Evolutionary conservation across 2,113 vertebrate species (phyloP).

Genomic region (Hiodon tergisus): DNA sequence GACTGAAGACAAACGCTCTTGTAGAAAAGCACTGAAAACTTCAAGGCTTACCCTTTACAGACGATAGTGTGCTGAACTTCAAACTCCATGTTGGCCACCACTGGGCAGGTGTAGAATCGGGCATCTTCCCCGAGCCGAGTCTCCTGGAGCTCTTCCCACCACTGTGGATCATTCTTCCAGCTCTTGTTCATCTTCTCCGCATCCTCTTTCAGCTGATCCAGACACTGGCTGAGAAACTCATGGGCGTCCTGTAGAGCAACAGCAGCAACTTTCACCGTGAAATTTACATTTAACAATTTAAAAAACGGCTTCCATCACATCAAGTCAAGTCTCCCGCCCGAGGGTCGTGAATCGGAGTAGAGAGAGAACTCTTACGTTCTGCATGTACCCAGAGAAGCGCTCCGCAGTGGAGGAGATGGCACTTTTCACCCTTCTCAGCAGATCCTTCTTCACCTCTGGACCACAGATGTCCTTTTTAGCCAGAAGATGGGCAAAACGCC

Average conservation of each 20-base stretch:
- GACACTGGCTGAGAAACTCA: slow-evolving; percentile 95
- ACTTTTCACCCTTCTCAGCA: slow-evolving; percentile 93
- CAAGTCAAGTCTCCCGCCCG: no score
- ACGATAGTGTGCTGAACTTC: slow-evolving; percentile 96
- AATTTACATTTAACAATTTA: no score
- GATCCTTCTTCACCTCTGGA: slow-evolving; percentile 89
- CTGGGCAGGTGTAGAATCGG: slow-evolving; percentile 86
- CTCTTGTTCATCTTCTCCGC: slow-evolving; percentile 95
- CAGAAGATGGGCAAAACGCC: slow-evolving; percentile 91
- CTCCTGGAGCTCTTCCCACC: slow-evolving; percentile 65
- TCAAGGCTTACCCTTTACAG: slow-evolving; percentile 81
- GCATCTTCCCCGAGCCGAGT: slow-evolving; percentile 65
- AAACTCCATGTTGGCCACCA: slow-evolving; percentile 92
- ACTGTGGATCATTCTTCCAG: slow-evolving; percentile 70
- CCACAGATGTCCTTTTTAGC: slow-evolving; percentile 90
- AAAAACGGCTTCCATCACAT: no score
- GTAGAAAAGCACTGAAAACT: no score
- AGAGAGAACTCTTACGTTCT: slow-evolving; percentile 76
- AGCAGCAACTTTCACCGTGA: no score
- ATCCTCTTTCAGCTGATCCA: slow-evolving; percentile 96
- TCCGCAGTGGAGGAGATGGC: slow-evolving; percentile 96
- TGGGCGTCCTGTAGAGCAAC: slow-evolving; percentile 79
- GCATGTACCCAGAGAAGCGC: slow-evolving; percentile 96
- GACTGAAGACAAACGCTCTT: no score
- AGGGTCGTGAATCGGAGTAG: no score